Conservation (phyloP, 2,113 vertebrate genomes). For the Montifringilla adamsi region DNA sequence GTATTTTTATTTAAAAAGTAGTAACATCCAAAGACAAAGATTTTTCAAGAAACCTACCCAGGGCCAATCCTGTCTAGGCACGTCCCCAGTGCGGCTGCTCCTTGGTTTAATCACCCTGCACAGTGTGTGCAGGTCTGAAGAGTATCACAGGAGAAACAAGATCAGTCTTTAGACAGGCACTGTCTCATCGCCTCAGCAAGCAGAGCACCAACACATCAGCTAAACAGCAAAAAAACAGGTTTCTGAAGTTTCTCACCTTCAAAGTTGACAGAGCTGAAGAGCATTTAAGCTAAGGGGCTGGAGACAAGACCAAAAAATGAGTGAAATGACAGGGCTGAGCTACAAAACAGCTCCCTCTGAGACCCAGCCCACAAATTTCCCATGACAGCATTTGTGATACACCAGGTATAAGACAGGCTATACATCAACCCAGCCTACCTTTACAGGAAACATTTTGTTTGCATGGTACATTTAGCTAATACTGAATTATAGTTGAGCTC, state of each 20-base stretch:
- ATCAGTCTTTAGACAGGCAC: background rate
- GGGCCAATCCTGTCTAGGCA: background rate
- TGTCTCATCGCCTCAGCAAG: background rate
- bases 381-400: background rate
- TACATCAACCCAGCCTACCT: conserved; percentile 31
- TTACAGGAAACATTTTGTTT: conserved; percentile 64
- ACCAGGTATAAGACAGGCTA: background rate
- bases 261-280: background rate
- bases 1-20: background rate
- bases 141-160: background rate
- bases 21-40: background rate
- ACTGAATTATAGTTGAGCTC: conserved; percentile 69
- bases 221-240: background rate
- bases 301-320: background rate
- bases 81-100: accelerated
- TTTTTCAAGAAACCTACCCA: background rate
- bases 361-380: background rate
- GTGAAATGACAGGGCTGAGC: background rate
- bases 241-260: background rate
- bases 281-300: background rate
- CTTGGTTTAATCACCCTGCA: background rate
- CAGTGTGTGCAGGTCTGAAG: background rate
- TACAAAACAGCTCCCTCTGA: background rate
- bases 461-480: conserved; percentile 78
- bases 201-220: background rate